Base-by-base conservation (phyloP, 2,888 invertebrate genomes). In the Blastobasis lacticolella region DNA sequence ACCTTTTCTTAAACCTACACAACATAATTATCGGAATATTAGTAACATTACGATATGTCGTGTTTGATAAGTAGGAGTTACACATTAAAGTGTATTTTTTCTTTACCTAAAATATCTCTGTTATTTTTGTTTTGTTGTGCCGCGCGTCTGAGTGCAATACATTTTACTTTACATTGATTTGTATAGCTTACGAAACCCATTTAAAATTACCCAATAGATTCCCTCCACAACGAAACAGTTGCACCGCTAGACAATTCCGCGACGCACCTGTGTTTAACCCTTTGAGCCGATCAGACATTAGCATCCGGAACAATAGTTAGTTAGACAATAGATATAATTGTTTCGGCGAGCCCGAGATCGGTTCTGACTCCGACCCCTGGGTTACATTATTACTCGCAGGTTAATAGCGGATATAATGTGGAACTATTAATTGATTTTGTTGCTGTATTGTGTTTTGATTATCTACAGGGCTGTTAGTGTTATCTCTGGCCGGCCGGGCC, bases 391-490 rank as follows among this genome's bases (percentile, higher is more conserved):
- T 23, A 23, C 23, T 23, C 56, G 36, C 61, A 62, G 66, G 67
- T 64, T 68, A 68, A 68, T 69, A 63, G 62, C 60, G 67, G 66
- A 66, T 62, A 59, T 69, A 69, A 75, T 75, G 66, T 61, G 64
- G 59, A 73, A 75, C 74, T 78, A 76, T 78, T 81, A 81, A 82
- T 83, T 81, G 82, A 83, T 83, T 81, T 78, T 71, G 74, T 74
- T 67, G n/a, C 61, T 61, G 65, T 61, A 60, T 56, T 23, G 23
- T 23, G 23, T 23, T 23, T 54, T 50, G 57, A 54, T 49, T 53
- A 51, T 51, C 52, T 40, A 9, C 37, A 49, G 51, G 50, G 38
- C 46, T 49, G 49, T 47, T 42, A 38, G 23, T 23, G 23, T 23
- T 23, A 23, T 23, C 23, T 23, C 23, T 23, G 23, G 23, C 23